A percentile compares a stretch with the other conserved stretches of the same genome.
Conservation (phyloP, 2,113 vertebrate species). For the Lathamus discolor region DNA sequence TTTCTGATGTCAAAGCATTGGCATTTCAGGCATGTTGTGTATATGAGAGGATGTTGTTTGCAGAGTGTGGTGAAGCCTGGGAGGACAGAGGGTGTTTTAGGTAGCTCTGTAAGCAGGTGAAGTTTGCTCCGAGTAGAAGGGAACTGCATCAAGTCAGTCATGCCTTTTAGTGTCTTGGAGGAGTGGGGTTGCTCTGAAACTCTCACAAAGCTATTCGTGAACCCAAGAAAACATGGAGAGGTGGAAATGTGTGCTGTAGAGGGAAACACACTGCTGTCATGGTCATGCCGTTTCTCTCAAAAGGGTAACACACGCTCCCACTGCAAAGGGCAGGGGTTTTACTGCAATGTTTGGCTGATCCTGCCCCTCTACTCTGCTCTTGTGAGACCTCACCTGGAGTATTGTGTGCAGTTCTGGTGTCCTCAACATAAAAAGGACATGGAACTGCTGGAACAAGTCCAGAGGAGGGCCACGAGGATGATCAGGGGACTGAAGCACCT, state of each 20-base stretch:
- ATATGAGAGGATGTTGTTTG: not conserved
- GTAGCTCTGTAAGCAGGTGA: not conserved
- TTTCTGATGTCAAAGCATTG: not conserved
- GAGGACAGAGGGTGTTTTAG: not conserved
- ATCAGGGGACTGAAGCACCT: no score
- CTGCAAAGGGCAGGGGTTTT: not conserved
- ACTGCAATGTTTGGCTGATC: not conserved
- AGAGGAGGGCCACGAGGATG: no score
- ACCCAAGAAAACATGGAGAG: not conserved
- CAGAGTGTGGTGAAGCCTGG: not conserved
- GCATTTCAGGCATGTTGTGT: not conserved
- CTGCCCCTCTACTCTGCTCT: no score
- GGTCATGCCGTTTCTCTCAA: not conserved
- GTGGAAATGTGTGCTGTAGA: not conserved
- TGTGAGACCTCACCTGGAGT: no score
- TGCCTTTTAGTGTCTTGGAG: not conserved
- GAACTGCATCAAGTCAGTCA: fast-evolving
- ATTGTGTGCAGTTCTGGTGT: no score
- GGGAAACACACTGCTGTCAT: fast-evolving
- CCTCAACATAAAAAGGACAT: no score
- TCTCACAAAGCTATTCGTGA: not conserved
- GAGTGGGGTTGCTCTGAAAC: not conserved
- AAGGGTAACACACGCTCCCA: not conserved
- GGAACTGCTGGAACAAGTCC: no score
- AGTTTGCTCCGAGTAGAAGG: not conserved